phyloP scores from a whole-genome alignment of 30 jellyfish, hydroid and myxozoan genomes.

The Phacellophora camtschatica region DNA sequence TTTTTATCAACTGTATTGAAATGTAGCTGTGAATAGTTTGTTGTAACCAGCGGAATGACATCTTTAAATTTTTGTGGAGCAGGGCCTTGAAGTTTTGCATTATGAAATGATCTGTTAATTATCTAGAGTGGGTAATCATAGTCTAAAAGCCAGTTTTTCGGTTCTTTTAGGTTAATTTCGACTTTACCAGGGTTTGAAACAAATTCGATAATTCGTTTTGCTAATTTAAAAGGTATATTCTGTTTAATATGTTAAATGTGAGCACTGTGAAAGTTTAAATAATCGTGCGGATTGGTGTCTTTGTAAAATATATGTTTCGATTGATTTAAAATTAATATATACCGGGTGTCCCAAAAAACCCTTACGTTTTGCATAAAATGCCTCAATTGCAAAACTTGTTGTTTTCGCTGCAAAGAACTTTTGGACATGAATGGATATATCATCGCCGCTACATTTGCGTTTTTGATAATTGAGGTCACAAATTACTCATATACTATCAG shows the following conservation, averaged over 20 bases:
- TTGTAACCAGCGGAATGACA: not conserved
- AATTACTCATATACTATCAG: too few species aligned
- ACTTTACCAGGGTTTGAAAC: not conserved
- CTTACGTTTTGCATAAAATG: too few species aligned
- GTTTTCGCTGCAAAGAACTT: too few species aligned
- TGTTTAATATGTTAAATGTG: conserved; percentile 19
- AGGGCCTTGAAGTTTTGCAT: conserved; percentile 55
- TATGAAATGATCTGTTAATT: conserved; percentile 5
- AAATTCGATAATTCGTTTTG: conserved; percentile 2
- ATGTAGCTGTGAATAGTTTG: too few species aligned
- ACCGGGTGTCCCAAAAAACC: too few species aligned
- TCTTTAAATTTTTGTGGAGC: conserved; percentile 2
- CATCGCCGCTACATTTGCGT: too few species aligned
- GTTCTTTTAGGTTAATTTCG: not conserved
- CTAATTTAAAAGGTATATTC: conserved; percentile 1
- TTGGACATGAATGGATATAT: too few species aligned
- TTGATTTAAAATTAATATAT: too few species aligned
- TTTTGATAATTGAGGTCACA: too few species aligned
- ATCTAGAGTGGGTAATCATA: conserved; percentile 17
- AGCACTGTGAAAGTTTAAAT: conserved; percentile 10
- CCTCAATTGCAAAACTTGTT: too few species aligned
- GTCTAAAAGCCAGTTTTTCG: conserved; percentile 1
- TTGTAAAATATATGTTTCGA: conserved; percentile 11
- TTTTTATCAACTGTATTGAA: too few species aligned
- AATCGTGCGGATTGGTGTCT: conserved; percentile 36